These are phyloP conservation scores for Odontesthes bonariensis DNA, from an alignment of 2,113 vertebrate species.

Conservation along the genomic window DNA sequence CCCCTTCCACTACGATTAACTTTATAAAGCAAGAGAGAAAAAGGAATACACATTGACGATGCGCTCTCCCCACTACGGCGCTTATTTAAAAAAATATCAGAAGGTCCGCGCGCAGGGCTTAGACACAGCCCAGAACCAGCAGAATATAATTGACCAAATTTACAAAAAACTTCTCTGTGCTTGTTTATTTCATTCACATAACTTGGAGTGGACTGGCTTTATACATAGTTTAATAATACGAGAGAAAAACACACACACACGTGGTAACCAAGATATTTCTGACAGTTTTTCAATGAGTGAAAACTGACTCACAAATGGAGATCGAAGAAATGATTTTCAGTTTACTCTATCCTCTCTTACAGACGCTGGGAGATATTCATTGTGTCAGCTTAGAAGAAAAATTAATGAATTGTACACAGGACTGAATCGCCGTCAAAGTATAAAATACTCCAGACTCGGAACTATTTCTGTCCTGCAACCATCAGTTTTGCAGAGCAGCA, in stretches of 20 bases:
- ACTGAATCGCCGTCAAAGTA: slow-evolving; percentile 38
- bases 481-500: slow-evolving; percentile 55
- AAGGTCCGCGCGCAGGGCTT: slow-evolving; percentile 3
- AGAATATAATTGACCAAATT: not conserved
- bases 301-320: slow-evolving; percentile 1
- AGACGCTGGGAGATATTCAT: not conserved
- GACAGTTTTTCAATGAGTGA: not conserved
- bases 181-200: not conserved
- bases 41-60: slow-evolving; percentile 62
- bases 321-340: not conserved
- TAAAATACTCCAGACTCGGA: slow-evolving; percentile 58
- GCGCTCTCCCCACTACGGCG: slow-evolving; percentile 20
- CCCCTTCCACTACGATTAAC: slow-evolving; percentile 74
- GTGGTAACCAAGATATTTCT: too few species aligned
- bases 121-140: not conserved
- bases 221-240: not conserved
- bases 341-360: not conserved
- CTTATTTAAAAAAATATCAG: slow-evolving; percentile 23
- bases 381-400: not conserved
- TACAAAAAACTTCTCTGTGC: not conserved
- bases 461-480: slow-evolving; percentile 69
- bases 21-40: slow-evolving; percentile 65
- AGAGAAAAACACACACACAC: not conserved
- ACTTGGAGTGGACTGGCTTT: not conserved
- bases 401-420: slow-evolving; percentile 30